Evolutionary conservation across 2,888 invertebrate species (phyloP).

Genomic region (Pachliopta kotzebuea): DNA sequence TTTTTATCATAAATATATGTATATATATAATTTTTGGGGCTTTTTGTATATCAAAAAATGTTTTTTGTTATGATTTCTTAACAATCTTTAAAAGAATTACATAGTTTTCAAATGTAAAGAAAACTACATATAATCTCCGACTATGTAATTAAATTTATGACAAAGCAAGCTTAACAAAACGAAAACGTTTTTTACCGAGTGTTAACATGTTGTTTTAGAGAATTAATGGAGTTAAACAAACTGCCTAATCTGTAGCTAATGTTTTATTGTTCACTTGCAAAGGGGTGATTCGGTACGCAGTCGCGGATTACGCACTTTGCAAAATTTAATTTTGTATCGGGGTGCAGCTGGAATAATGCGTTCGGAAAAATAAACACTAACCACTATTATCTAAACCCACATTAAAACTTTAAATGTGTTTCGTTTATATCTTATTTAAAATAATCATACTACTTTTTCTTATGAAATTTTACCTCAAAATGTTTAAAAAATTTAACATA

Average conservation of each 20-base stretch:
- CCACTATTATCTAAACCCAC: not conserved
- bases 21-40: too few relatives aligned
- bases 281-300: slow-evolving; percentile 62
- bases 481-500: too few relatives aligned
- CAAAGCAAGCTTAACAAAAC: not conserved
- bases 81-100: too few relatives aligned
- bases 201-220: slow-evolving; percentile 39
- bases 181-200: not conserved
- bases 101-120: too few relatives aligned
- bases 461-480: too few relatives aligned
- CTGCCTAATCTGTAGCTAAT: slow-evolving; percentile 56
- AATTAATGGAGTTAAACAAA: slow-evolving; percentile 41
- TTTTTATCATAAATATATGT: too few relatives aligned
- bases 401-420: not conserved
- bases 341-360: slow-evolving; percentile 32
- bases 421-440: not conserved
- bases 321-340: slow-evolving; percentile 48
- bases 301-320: slow-evolving; percentile 55
- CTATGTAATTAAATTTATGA: not conserved
- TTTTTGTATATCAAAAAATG: too few relatives aligned
- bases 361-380: slow-evolving; percentile 6
- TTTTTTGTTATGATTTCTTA: too few relatives aligned
- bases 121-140: not conserved
- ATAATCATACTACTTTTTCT: too few relatives aligned
- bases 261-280: slow-evolving; percentile 45